A percentile compares a stretch with the other conserved stretches of the same genome.
Evolutionary conservation across 2,113 vertebrate species (phyloP).

Genomic region (Arothron firmamentum): DNA sequence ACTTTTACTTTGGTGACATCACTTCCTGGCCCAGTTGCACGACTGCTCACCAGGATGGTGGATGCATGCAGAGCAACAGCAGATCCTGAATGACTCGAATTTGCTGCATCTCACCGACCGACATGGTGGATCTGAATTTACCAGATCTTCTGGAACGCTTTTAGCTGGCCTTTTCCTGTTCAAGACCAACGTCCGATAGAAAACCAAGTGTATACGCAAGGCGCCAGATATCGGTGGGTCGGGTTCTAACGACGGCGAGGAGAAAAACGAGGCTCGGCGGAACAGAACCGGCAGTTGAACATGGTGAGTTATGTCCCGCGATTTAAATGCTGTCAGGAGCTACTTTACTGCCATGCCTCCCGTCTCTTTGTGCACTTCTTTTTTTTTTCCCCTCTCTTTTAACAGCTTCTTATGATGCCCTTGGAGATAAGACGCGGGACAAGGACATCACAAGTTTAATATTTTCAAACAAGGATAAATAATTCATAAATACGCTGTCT

Average conservation of each 20-base stretch:
- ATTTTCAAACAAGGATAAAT: conserved; percentile 75
- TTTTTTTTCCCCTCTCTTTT: conserved; percentile 15
- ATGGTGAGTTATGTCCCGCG: conserved; percentile 15
- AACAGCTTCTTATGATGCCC: conserved; percentile 63
- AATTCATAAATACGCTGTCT: conserved; percentile 76
- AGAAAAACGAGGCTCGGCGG: conserved; percentile 5
- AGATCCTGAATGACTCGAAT: too few species aligned
- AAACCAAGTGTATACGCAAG: too few species aligned
- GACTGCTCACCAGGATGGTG: too few species aligned
- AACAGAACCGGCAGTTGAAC: conserved; percentile 9
- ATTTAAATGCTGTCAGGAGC: conserved; percentile 54
- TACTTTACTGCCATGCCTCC: conserved; percentile 39
- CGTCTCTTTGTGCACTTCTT: conserved; percentile 35
- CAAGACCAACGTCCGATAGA: too few species aligned
- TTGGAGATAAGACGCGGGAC: conserved; percentile 73
- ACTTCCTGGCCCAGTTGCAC: too few species aligned
- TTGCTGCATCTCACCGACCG: too few species aligned
- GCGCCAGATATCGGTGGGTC: too few species aligned
- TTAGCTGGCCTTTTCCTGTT: too few species aligned
- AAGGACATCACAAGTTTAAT: conserved; percentile 76
- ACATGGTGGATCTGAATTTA: too few species aligned
- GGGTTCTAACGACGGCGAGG: background rate
- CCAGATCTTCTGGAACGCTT: too few species aligned
- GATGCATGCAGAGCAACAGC: too few species aligned
- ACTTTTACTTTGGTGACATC: too few species aligned